phyloP scores from a whole-genome alignment of 2,888 invertebrate species.

The Trissoscelio sp. region DNA sequence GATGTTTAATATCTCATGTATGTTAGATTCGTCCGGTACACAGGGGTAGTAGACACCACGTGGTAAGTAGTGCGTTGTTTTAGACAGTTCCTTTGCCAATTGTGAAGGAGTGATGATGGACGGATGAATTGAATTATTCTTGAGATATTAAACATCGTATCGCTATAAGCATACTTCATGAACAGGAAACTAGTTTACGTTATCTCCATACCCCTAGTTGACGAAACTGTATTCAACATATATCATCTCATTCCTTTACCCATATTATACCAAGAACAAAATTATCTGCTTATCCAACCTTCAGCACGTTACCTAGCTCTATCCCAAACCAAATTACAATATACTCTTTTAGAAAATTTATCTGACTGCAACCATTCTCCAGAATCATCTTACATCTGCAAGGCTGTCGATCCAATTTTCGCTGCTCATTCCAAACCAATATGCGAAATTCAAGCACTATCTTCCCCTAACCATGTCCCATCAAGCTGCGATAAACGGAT shows the following conservation, averaged over 20 bases:
- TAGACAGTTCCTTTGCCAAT: too few relatives aligned
- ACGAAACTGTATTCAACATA: not conserved
- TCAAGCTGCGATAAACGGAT: conserved; percentile 2
- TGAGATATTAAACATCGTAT: not conserved
- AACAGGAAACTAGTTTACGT: not conserved
- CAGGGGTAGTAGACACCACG: too few relatives aligned
- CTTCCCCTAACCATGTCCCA: not conserved
- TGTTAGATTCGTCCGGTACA: too few relatives aligned
- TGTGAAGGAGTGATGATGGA: too few relatives aligned
- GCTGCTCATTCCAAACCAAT: conserved; percentile 1
- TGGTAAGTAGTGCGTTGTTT: too few relatives aligned
- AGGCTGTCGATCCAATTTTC: not conserved
- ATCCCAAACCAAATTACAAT: not conserved
- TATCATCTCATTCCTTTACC: not conserved
- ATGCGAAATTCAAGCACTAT: conserved; percentile 3
- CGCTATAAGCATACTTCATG: not conserved
- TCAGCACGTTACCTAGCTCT: not conserved
- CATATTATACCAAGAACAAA: not conserved
- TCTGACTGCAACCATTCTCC: not conserved
- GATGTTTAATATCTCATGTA: not conserved
- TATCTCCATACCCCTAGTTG: not conserved
- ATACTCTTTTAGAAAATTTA: not conserved
- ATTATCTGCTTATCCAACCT: not conserved
- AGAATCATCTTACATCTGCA: not conserved
- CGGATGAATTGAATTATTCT: conserved; percentile 39